A percentile compares a stretch with the other conserved stretches of the same genome.
These are phyloP conservation scores for Xylocopa sonorina DNA, from an alignment of 1,140 invertebrate species.

Conservation along the genomic window DNA sequence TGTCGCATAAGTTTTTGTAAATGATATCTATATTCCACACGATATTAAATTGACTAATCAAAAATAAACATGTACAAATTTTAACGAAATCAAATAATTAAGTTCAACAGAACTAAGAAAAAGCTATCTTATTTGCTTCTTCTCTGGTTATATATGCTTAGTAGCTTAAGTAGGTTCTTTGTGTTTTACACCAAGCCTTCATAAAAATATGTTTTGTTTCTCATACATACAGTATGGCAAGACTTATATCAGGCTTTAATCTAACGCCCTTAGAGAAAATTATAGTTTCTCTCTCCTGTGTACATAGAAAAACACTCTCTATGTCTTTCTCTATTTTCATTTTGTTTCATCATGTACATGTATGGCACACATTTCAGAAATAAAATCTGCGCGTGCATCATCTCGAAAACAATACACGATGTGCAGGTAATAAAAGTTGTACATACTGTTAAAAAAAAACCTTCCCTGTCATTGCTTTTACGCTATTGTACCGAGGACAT, in stretches of 20 bases:
- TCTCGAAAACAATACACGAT: conserved; percentile 24
- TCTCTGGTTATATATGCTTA: conserved; percentile 45
- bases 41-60: conserved; percentile 21
- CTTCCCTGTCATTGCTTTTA: conserved; percentile 22
- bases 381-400: conserved; percentile 32
- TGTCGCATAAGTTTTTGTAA: conserved; percentile 31
- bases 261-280: conserved; percentile 65
- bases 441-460: conserved; percentile 32
- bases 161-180: conserved; percentile 18
- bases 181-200: conserved; percentile 67
- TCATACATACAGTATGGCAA: conserved; percentile 68
- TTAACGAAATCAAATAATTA: conserved; percentile 16
- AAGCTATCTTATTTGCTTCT: conserved; percentile 34
- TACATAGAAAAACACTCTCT: conserved; percentile 55
- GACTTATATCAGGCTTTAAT: conserved; percentile 69
- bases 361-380: conserved; percentile 40
- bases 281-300: conserved; percentile 60
- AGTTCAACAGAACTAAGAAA: conserved; percentile 17
- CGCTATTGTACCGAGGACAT: conserved; percentile 45
- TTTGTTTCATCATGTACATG: conserved; percentile 43
- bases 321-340: conserved; percentile 43
- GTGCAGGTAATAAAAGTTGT: conserved; percentile 37
- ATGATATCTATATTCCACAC: conserved; percentile 5
- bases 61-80: conserved; percentile 41
- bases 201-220: conserved; percentile 77